Base-by-base conservation (phyloP, 2,888 invertebrate species). In the Troglohyphantes excavatus region DNA sequence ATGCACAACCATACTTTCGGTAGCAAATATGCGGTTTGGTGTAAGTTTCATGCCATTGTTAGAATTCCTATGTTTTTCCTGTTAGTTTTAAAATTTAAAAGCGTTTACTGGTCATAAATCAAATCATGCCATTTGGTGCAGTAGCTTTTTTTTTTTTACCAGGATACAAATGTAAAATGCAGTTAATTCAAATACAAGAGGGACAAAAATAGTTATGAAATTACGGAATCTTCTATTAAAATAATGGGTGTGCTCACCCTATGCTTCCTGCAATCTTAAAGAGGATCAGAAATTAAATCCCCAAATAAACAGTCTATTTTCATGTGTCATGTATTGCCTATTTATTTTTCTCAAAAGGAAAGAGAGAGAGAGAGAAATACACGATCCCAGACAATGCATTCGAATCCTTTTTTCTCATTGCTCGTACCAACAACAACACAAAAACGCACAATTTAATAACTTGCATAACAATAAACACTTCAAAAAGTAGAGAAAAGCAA, bases 381-480 rank as follows among this genome's bases (percentile, higher is more conserved):
- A 53, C 53, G n/a, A 6, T 33, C 33, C 75, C 11, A 65, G 43
- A 78, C 78, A 78, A 78, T 78, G 78, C 43, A 63, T 53, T 53
- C 53, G n/a, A 53, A 53, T 53, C 2, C 17, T n/a, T n/a, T 39
- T n/a, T n/a, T 53, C 53, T 53, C 53, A 53, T 53, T 53, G 33
- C 33, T 33, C 33, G 33, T 9, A 33, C 33, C 13, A 53, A n/a
- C 1, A 5, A 13, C 13, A 53, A 53, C 63, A 82, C 29, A 72
- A 61, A 78, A 85, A 68, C 68, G 68, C 21, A 39, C 43, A 33
- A 53, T 85, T 85, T 85, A 86, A 86, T 82, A 89, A 82, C 88
- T 82, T 67, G 46, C 73, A 89, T 75, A 82, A 89, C 82, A 89
- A 82, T 89, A 82, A 89, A 82, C 82, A 82, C 75, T 76, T 70